Percentiles rank a stretch among this genome's conserved stretches.
These are phyloP conservation scores for Mallotus villosus DNA, from an alignment of 2,797 vertebrate species.

Conservation along the genomic window DNA sequence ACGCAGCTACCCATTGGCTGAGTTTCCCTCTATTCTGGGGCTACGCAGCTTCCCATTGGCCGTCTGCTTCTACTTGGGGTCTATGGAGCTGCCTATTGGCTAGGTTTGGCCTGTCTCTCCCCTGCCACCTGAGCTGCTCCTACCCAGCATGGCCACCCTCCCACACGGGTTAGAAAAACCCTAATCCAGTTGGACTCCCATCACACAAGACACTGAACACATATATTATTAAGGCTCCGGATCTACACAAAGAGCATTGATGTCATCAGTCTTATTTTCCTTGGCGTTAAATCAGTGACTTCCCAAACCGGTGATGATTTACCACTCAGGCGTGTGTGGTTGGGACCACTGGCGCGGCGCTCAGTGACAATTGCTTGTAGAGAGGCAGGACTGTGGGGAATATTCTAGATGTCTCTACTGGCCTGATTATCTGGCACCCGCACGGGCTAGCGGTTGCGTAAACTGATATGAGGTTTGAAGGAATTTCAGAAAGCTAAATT, in stretches of 20 bases:
- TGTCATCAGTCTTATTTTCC: constrained; percentile 86
- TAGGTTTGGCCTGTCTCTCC: constrained; percentile 55
- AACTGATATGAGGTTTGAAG: constrained; percentile 41
- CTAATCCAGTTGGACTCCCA: constrained; percentile 57
- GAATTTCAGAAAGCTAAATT: constrained; percentile 19
- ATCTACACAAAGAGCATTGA: constrained; percentile 83
- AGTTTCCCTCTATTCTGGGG: constrained; percentile 37
- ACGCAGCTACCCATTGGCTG: constrained; percentile 58
- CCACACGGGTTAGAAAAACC: constrained; percentile 58
- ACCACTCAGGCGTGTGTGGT: constrained; percentile 75
- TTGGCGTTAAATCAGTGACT: constrained; percentile 82
- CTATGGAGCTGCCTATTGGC: constrained; percentile 57
- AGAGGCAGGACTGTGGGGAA: constrained; percentile 45
- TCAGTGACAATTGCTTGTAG: constrained; percentile 46
- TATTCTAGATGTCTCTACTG: constrained; percentile 52
- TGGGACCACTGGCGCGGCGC: constrained; percentile 66
- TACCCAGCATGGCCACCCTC: constrained; percentile 20
- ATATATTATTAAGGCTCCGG: constrained; percentile 77
- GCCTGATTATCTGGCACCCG: constrained; percentile 50
- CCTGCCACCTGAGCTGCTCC: constrained; percentile 60
- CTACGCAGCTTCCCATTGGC: too few relatives aligned
- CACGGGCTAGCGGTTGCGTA: constrained; percentile 20
- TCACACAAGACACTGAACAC: constrained; percentile 81
- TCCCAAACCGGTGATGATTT: constrained; percentile 79
- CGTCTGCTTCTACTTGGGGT: constrained; percentile 56